Evolutionary conservation across 2,113 vertebrate species (phyloP).

Genomic region (Typhlomys cinereus): DNA sequence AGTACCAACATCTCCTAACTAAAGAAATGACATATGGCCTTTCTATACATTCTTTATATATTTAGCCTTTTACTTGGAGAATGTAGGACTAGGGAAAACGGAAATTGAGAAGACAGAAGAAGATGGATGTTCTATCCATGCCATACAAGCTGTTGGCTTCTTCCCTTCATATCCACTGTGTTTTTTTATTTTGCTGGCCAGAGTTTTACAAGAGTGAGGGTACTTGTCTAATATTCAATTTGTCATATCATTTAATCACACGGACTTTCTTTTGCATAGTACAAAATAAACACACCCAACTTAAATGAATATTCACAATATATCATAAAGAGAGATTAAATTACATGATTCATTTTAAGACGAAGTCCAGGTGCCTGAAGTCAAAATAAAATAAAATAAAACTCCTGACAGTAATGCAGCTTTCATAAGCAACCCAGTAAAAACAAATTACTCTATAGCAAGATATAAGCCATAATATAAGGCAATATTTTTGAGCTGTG

Average conservation of each 20-base stretch:
- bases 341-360: conserved; percentile 23
- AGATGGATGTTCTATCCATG: background rate
- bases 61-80: background rate
- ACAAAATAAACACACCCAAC: background rate
- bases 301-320: conserved; percentile 38
- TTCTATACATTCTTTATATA: background rate
- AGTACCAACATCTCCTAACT: conserved; percentile 8
- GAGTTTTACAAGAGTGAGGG: background rate
- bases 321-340: background rate
- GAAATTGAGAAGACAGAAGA: background rate
- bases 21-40: background rate
- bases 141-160: background rate
- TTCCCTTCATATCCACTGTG: background rate
- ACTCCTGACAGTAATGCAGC: background rate
- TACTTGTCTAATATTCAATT: background rate
- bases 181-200: background rate
- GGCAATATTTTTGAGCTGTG: background rate
- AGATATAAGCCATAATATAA: background rate
- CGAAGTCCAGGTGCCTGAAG: background rate
- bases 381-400: conserved; percentile 44
- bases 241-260: background rate
- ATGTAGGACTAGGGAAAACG: background rate
- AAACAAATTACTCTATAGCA: conserved; percentile 15
- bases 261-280: conserved; percentile 8
- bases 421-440: conserved; percentile 10